Evolutionary conservation across 2,888 invertebrate genomes (phyloP), one percentile per base, ranked within the genome.

Genomic region (Dolichomitus sp.): DNA sequence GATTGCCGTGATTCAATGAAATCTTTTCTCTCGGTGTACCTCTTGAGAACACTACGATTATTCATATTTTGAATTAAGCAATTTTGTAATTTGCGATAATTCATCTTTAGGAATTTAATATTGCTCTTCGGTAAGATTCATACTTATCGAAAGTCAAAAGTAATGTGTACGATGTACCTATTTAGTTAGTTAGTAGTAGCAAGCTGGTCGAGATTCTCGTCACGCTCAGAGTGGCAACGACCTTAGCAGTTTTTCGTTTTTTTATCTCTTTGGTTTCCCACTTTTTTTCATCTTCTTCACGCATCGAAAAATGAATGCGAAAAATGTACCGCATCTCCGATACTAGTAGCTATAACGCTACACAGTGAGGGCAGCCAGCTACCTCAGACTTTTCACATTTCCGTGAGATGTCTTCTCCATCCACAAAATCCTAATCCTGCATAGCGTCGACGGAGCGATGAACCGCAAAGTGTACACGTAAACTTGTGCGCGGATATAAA

Each of bases 171-270:
- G 2, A 23, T 23, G 1, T 23, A 23, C 23, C 23, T 23, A 23
- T 23, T 1, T 23, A 23, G 23, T 23, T 23, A 23, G 23, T 23
- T n/a, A n/a, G n/a, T n/a, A n/a, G n/a, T n/a, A n/a, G 2, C 23
- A 23, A 23, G 23, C n/a, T 19, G 2, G 17, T 2, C 33, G 40
- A 42, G n/a, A 72, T 76, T 69, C 72, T 37, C 45, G 48, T 65
- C 52, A 70, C 42, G 50, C 54, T 14, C 76, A 19, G 23, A 59
- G 72, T 76, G 76, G 50, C 70, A 50, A 48, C 37, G 70, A 81
- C 72, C 52, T 52, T 11, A 42, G 50, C 50, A 14, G 4, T 30
- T 12, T 17, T 59, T 70, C 2, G 23, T 23, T 61, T 63, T 74
- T 75, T 65, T 50, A 7, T 45, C 23, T 23, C 40, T 30, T 7